These are phyloP conservation scores for Matsumyia berberina DNA, from an alignment of 2,888 invertebrate species.

Conservation along the genomic window DNA sequence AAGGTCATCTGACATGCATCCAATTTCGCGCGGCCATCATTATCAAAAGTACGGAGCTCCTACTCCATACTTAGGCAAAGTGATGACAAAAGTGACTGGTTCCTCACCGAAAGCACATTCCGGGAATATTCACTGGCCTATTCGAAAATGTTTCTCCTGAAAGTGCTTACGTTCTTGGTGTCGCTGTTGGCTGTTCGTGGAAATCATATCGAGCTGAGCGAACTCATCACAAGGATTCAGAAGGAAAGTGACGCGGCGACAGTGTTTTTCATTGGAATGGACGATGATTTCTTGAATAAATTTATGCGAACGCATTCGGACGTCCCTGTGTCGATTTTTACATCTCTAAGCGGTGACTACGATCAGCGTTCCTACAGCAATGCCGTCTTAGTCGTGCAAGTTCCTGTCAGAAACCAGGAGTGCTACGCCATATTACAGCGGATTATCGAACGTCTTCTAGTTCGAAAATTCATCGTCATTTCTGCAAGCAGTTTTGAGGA, in stretches of 20 bases:
- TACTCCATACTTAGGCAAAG: no score
- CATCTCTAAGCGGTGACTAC: neutral
- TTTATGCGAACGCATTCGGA: slow-evolving; percentile 5
- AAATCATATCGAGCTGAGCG: neutral
- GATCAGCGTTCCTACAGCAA: neutral
- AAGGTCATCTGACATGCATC: no score
- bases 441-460: neutral
- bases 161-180: slow-evolving; percentile 15
- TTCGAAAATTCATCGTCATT: slow-evolving; percentile 19
- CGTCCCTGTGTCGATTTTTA: slow-evolving; percentile 27
- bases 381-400: slow-evolving; percentile 1
- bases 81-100: no score
- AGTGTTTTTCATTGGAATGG: slow-evolving; percentile 7
- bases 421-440: neutral
- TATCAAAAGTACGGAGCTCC: no score
- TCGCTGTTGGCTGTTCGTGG: slow-evolving; percentile 6
- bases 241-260: neutral
- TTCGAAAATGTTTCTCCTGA: slow-evolving; percentile 22
- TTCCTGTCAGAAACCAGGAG: no score
- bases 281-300: neutral
- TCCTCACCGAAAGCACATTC: no score
- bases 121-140: no score
- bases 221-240: slow-evolving; percentile 24
- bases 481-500: neutral
- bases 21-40: no score